Conservation (phyloP, 1,140 invertebrate species). For the Meteorus sp. region DNA sequence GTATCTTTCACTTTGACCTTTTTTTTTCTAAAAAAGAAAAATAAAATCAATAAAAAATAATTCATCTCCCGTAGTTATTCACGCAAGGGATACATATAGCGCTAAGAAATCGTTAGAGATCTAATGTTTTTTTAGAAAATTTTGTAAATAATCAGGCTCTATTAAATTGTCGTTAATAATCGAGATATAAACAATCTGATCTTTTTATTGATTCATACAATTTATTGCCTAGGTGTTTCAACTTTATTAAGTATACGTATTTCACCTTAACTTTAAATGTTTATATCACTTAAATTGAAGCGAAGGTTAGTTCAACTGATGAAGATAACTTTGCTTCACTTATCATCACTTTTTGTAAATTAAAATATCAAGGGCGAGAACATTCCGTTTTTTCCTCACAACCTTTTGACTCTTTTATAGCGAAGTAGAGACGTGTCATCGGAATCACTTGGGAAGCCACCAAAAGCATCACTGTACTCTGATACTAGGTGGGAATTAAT, state of each 20-base stretch:
- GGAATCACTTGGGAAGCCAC: conserved; percentile 32
- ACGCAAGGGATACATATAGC: conserved; percentile 22
- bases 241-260: too few relatives aligned
- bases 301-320: too few relatives aligned
- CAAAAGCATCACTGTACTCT: conserved; percentile 30
- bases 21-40: too few relatives aligned
- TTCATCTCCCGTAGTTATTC: conserved; percentile 13
- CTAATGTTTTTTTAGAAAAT: conserved; percentile 42
- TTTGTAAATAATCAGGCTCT: conserved; percentile 37
- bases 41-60: too few relatives aligned
- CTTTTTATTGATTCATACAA: background rate
- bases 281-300: too few relatives aligned
- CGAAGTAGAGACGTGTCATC: conserved; percentile 31
- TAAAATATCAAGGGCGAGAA: background rate
- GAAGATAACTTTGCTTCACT: background rate
- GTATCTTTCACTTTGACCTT: background rate
- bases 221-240: background rate
- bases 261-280: too few relatives aligned
- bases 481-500: conserved; percentile 6
- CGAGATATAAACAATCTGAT: conserved; percentile 4
- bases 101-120: conserved; percentile 28
- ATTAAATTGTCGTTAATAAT: conserved; percentile 39
- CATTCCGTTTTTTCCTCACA: conserved; percentile 1
- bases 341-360: background rate
- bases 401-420: conserved; percentile 43